phyloP scores from a whole-genome alignment of 2,888 invertebrate species.

The Eretmocerus hayati region DNA sequence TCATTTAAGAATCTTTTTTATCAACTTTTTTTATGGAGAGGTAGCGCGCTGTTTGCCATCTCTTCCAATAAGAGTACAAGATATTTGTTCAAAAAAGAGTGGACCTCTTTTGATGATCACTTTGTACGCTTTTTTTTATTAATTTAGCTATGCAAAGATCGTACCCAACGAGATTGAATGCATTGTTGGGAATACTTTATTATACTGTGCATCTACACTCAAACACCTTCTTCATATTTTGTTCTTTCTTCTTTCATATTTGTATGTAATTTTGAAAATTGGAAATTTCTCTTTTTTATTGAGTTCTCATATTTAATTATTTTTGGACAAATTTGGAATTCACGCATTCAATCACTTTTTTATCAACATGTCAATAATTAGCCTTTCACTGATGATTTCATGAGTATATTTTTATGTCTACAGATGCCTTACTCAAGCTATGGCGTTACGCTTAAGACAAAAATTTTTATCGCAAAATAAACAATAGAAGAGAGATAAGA shows the following conservation, averaged over 20 bases:
- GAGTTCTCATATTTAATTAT: slow-evolving; percentile 6
- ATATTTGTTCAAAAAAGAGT: too few species aligned
- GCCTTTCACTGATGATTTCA: too few species aligned
- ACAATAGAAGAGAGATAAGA: slow-evolving; percentile 19
- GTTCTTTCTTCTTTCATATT: slow-evolving; percentile 1
- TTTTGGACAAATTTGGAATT: slow-evolving; percentile 9
- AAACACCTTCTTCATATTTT: neutral
- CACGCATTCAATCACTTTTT: slow-evolving; percentile 2
- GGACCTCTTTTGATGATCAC: too few species aligned
- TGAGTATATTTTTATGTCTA: slow-evolving; percentile 23
- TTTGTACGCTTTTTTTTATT: neutral
- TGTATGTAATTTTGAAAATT: neutral
- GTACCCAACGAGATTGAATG: too few species aligned
- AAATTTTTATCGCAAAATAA: slow-evolving; percentile 19
- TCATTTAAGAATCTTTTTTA: too few species aligned
- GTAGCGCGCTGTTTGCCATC: too few species aligned
- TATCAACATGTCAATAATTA: neutral
- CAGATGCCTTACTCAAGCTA: slow-evolving; percentile 21
- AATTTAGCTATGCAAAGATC: slow-evolving; percentile 1
- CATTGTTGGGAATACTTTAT: too few species aligned
- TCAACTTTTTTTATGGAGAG: too few species aligned
- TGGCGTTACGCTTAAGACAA: slow-evolving; percentile 23
- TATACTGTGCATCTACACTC: too few species aligned
- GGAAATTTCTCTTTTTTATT: slow-evolving; percentile 9
- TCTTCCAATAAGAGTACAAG: too few species aligned